Percentiles rank a stretch among this genome's conserved stretches.
These are phyloP conservation scores for Tetragonula clypearis DNA, from an alignment of 1,140 invertebrate species.

Conservation along the genomic window DNA sequence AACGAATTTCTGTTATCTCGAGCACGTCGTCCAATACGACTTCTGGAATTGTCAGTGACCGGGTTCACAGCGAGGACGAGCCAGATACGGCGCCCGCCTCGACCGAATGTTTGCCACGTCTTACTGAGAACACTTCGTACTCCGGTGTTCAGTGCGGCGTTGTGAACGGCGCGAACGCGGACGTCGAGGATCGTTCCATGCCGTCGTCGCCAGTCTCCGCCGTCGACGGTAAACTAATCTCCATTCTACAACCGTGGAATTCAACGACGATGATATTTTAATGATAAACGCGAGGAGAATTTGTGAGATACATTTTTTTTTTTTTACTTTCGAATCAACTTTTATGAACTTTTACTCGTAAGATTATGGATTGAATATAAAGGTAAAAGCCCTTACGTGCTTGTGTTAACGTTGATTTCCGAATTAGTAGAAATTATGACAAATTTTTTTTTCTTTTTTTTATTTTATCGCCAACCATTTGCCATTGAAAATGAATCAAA, in stretches of 20 bases:
- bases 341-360: too few species aligned
- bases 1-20: constrained; percentile 95
- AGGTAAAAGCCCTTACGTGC: too few species aligned
- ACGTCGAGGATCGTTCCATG: constrained; percentile 63
- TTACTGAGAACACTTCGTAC: constrained; percentile 71
- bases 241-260: neutral
- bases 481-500: too few species aligned
- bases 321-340: too few species aligned
- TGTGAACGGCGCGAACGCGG: constrained; percentile 56
- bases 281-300: neutral
- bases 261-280: neutral
- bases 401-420: too few species aligned
- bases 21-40: constrained; percentile 96
- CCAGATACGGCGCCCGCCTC: constrained; percentile 86
- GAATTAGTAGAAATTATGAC: too few species aligned
- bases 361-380: too few species aligned
- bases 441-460: too few species aligned
- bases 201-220: constrained; percentile 71
- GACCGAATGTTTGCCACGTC: constrained; percentile 75
- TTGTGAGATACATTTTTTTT: too few species aligned
- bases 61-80: constrained; percentile 96
- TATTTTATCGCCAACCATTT: too few species aligned
- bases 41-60: constrained; percentile 96
- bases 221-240: constrained; percentile 69
- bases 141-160: constrained; percentile 52